Percentiles rank a stretch among this genome's conserved stretches.
phyloP scores from a whole-genome alignment of 2,797 vertebrate species.

The Chaetodon trifasciatus region DNA sequence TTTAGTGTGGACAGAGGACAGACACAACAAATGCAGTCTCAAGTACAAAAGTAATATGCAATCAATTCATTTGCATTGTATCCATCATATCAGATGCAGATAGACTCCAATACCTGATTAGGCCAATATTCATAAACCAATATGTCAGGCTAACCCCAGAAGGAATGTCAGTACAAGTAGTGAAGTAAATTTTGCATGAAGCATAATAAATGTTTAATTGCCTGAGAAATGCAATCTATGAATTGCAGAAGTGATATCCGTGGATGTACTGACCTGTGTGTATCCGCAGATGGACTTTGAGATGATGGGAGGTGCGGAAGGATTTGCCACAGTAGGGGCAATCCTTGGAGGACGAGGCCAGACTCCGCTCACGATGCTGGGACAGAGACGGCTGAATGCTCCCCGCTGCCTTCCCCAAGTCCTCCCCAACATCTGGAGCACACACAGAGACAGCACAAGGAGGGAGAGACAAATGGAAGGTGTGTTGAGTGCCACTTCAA shows the following conservation, averaged over 20 bases:
- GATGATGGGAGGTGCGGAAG: constrained; percentile 98
- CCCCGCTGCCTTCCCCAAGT: constrained; percentile 91
- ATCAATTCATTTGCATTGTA: constrained; percentile 58
- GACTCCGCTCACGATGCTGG: constrained; percentile 93
- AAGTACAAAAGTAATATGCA: constrained; percentile 43
- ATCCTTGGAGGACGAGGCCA: constrained; percentile 96
- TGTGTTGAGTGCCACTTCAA: constrained; percentile 93
- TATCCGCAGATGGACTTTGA: constrained; percentile 99
- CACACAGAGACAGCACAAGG: constrained; percentile 54
- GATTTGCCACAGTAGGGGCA: constrained; percentile 99
- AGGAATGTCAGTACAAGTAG: constrained; percentile 68
- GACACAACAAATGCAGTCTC: constrained; percentile 24
- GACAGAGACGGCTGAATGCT: constrained; percentile 90
- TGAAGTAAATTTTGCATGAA: constrained; percentile 70
- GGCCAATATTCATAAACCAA: constrained; percentile 66
- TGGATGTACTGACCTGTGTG: constrained; percentile 94
- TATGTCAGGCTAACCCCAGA: constrained; percentile 72
- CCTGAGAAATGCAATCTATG: constrained; percentile 1
- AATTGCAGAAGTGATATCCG: not conserved
- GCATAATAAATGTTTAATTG: constrained; percentile 70
- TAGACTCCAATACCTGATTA: constrained; percentile 59
- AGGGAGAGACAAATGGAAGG: constrained; percentile 77
- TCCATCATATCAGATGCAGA: constrained; percentile 56
- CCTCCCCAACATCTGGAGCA: constrained; percentile 95
- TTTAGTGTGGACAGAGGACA: not conserved